Evolutionary conservation across 2,113 vertebrate genomes (phyloP).

Genomic region (Neopipo cinnamomea): DNA sequence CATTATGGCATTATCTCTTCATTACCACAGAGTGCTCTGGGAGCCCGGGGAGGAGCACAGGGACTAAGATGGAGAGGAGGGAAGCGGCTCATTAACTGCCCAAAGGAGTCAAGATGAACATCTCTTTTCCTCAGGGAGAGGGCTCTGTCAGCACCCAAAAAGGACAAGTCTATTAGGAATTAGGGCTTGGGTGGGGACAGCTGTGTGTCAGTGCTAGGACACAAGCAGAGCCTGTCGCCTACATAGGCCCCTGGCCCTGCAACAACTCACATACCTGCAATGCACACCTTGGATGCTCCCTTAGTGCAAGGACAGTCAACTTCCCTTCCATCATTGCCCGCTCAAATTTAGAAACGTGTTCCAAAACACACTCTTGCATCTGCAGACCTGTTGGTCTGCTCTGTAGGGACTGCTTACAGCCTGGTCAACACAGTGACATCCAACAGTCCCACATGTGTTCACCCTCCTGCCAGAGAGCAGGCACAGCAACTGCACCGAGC

Average conservation of each 20-base stretch:
- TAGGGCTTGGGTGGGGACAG: background rate
- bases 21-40: background rate
- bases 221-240: background rate
- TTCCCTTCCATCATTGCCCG: background rate
- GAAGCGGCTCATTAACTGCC: constrained; percentile 28
- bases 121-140: background rate
- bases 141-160: background rate
- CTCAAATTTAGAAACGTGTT: background rate
- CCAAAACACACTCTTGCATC: background rate
- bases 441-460: background rate
- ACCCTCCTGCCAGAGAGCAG: background rate
- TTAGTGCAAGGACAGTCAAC: background rate
- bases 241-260: background rate
- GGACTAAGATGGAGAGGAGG: background rate
- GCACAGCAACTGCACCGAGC: background rate
- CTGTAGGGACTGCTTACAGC: background rate
- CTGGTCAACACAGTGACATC: background rate
- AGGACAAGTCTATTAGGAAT: background rate
- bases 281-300: background rate
- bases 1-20: constrained; percentile 25
- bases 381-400: background rate
- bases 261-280: accelerated
- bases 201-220: background rate
- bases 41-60: background rate
- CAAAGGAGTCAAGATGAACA: background rate